Conservation (phyloP, 2,888 invertebrate species). For the Nemurella pictetii region DNA sequence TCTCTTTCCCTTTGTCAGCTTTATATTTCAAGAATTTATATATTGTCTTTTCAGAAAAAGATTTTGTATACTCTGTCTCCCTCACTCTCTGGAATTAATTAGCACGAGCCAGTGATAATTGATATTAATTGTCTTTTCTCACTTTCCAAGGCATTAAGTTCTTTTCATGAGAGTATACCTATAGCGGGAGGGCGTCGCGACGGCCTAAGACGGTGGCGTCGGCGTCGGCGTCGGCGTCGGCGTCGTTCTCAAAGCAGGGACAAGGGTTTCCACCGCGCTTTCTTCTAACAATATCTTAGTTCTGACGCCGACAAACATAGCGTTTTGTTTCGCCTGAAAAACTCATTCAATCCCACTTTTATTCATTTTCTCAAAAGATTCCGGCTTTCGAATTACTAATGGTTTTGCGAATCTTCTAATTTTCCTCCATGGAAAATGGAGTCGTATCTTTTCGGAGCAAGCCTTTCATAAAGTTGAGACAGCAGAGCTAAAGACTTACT, state of each 20-base stretch:
- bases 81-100: conserved; percentile 46
- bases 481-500: conserved; percentile 27
- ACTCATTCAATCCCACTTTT: conserved; percentile 7
- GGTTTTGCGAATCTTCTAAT: conserved; percentile 38
- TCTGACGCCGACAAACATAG: conserved; percentile 18
- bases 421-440: conserved; percentile 5
- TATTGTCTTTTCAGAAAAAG: conserved; percentile 26
- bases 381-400: conserved; percentile 36
- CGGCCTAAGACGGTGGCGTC: too few relatives aligned
- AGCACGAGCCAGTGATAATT: conserved; percentile 48
- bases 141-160: conserved; percentile 48
- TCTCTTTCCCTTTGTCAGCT: conserved; percentile 30
- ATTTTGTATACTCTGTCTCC: conserved; percentile 28
- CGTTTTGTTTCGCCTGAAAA: conserved; percentile 26
- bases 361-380: conserved; percentile 19
- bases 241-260: background rate
- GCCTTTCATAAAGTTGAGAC: conserved; percentile 30
- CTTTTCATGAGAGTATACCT: conserved; percentile 25
- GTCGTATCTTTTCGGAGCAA: conserved; percentile 22
- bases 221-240: background rate
- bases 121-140: conserved; percentile 51
- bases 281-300: too few relatives aligned
- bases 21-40: conserved; percentile 25
- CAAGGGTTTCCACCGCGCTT: background rate
- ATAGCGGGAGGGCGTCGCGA: background rate